Evolutionary conservation across 2,888 invertebrate genomes (phyloP), one percentile per base, ranked within the genome.

Genomic region (Netelia melanura): DNA sequence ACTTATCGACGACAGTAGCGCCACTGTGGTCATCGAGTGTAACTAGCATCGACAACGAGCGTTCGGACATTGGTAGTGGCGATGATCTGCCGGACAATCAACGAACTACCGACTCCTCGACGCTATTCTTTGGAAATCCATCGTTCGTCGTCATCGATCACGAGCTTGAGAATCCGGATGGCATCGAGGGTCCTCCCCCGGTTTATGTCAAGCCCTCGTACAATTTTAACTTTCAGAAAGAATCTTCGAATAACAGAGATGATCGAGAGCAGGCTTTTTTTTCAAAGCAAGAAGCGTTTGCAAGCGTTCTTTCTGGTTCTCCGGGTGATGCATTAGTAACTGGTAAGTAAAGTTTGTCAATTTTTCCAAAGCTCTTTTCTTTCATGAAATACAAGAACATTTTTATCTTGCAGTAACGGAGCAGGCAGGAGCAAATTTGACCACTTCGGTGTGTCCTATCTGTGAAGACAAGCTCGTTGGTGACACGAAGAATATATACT

Each of bases 81-180:
- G 87, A 85, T 48, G 75, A 48, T 2, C 86, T 88, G 0, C 72
- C 88, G 0, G 87, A 89, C 9, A 48, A 64, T 14, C 86, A 86
- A 21, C 70, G 30, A 65, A 80, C 58, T 56, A 80, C 62, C 68
- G 71, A 71, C 54, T 86, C 67, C 43, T 71, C 83, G 58, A 80
- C 56, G 2, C 23, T 58, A 48, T 84, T 87, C 43, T 81, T 87
- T 9, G 84, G 85, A 21, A 90, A 91, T 65, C 90, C 91, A 1
- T 87, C 90, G 0, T 93, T 93, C 67, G 87, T 91, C 1, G 89
- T 90, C n/a, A 90, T 92, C 2, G 90, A 90, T 79, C 92, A 93
- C 68, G 92, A 93, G 43, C 79, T 93, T 3, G 91, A 91, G 38
- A 90, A 89, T 3, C 92, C 93, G 0, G 91, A 92, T 2, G 93